A percentile compares a stretch with the other conserved stretches of the same genome.
phyloP scores from a whole-genome alignment of 2,888 invertebrate species.

The Polydesmus complanatus region DNA sequence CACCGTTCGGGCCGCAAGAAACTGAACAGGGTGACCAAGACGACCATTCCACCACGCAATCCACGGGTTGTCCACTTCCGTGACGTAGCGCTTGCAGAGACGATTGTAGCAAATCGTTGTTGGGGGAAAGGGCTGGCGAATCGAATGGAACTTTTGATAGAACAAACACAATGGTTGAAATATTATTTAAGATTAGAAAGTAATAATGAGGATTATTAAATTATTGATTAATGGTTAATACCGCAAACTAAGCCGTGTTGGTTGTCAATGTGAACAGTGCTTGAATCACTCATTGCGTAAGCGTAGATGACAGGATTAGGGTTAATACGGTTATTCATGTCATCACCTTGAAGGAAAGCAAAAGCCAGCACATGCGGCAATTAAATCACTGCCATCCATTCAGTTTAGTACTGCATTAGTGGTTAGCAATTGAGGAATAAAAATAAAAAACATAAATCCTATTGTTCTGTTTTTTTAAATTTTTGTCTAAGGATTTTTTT shows the following conservation, averaged over 20 bases:
- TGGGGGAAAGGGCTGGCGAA: background rate
- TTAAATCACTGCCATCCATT: too few relatives aligned
- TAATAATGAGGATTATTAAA: background rate
- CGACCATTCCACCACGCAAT: conserved; percentile 56
- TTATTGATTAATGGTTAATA: conserved; percentile 11
- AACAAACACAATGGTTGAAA: too few relatives aligned
- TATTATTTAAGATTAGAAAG: conserved; percentile 2
- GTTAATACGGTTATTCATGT: conserved; percentile 13
- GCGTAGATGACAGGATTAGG: conserved; percentile 16
- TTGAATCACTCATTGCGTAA: conserved; percentile 22
- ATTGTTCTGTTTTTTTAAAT: conserved; percentile 9
- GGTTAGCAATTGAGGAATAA: conserved; percentile 20
- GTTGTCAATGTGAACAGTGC: conserved; percentile 22
- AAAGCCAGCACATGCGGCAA: too few relatives aligned
- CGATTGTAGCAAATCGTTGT: background rate
- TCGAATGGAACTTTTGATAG: conserved; percentile 12
- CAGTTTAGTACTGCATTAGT: background rate
- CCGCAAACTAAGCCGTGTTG: conserved; percentile 23
- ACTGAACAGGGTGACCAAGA: conserved; percentile 70
- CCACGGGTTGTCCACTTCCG: conserved; percentile 19
- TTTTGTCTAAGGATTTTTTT: background rate
- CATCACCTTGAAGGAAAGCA: conserved; percentile 8
- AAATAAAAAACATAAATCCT: conserved; percentile 12
- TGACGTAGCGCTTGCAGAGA: conserved; percentile 16
- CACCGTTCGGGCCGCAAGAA: conserved; percentile 62